These are phyloP conservation scores for Athalia circularis DNA, from an alignment of 2,888 invertebrate species.

Conservation along the genomic window DNA sequence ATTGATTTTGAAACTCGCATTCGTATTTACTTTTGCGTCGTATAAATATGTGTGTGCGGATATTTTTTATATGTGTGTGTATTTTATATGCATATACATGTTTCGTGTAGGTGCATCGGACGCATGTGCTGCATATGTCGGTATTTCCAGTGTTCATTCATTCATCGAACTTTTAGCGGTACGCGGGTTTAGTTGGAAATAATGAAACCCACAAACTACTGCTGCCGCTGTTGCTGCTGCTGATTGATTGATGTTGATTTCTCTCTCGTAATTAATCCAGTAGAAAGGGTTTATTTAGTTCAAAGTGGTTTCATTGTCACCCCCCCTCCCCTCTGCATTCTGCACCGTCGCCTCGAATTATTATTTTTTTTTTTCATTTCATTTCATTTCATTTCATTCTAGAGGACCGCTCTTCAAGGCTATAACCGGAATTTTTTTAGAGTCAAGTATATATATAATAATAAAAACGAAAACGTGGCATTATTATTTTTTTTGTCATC, in stretches of 20 bases:
- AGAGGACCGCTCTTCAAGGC: not conserved
- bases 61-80: too few relatives aligned
- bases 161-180: slow-evolving; percentile 7
- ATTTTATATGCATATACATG: too few relatives aligned
- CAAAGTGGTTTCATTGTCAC: not conserved
- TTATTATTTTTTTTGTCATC: not conserved
- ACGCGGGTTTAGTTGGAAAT: not conserved
- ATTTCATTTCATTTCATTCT: not conserved
- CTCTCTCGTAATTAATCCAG: not conserved
- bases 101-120: too few relatives aligned
- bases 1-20: too few relatives aligned
- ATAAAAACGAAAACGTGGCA: not conserved
- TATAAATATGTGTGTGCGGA: too few relatives aligned
- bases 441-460: not conserved
- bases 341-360: too few relatives aligned
- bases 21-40: too few relatives aligned
- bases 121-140: too few relatives aligned
- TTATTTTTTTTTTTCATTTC: not conserved
- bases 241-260: slow-evolving; percentile 19
- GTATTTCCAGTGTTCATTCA: not conserved
- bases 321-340: too few relatives aligned
- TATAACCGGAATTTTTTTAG: too few relatives aligned
- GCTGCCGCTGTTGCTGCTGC: not conserved
- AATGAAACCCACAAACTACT: not conserved
- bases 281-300: slow-evolving; percentile 14